These are phyloP conservation scores for Autographa gamma DNA, from an alignment of 2,888 invertebrate genomes.

Conservation along the genomic window DNA sequence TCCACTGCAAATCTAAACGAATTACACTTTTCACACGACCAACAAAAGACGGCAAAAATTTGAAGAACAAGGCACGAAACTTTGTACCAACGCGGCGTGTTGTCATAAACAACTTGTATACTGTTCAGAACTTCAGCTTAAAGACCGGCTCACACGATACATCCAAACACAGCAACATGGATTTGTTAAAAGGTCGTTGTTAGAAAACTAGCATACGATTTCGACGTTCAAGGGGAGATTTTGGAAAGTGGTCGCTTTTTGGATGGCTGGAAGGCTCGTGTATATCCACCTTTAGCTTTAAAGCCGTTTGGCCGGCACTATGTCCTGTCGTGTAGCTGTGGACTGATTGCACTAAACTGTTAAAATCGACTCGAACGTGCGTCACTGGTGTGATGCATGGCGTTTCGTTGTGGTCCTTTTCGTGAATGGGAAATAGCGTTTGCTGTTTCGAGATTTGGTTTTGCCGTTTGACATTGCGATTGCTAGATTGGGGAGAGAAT, in stretches of 20 bases:
- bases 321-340: constrained; percentile 19
- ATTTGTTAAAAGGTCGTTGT: neutral
- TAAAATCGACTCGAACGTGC: constrained; percentile 24
- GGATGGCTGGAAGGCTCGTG: neutral
- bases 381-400: constrained; percentile 16
- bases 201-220: neutral
- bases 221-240: neutral
- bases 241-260: neutral
- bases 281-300: constrained; percentile 41
- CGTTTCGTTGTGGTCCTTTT: constrained; percentile 15
- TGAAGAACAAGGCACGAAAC: constrained; percentile 49
- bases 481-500: neutral
- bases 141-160: neutral
- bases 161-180: neutral
- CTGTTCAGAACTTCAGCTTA: constrained; percentile 36
- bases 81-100: constrained; percentile 45
- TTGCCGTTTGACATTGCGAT: neutral
- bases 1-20: constrained; percentile 29
- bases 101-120: constrained; percentile 60
- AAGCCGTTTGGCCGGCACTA: constrained; percentile 22
- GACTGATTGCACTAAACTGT: constrained; percentile 43
- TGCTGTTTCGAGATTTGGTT: neutral
- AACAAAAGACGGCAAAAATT: constrained; percentile 47
- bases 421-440: constrained; percentile 9
- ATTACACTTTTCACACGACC: constrained; percentile 36